Conservation (phyloP, 1,140 invertebrate genomes). For the Pachyrhynchus sulphureomaculatus region DNA sequence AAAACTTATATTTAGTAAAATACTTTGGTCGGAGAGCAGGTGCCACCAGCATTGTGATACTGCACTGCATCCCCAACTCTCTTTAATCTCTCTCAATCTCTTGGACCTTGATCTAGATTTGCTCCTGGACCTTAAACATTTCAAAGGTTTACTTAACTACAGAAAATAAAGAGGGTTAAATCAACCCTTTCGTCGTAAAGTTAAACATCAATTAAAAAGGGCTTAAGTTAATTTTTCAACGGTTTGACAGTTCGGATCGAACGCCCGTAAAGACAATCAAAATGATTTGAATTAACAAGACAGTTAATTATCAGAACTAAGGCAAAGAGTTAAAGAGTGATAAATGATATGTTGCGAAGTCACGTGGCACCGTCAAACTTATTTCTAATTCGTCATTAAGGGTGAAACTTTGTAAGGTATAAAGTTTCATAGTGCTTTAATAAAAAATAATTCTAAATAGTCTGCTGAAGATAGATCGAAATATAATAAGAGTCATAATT, state of each 20-base stretch:
- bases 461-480: no score
- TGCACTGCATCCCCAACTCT: slow-evolving; percentile 6
- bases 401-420: no score
- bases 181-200: not conserved
- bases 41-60: slow-evolving; percentile 1
- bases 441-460: no score
- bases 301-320: slow-evolving; percentile 23
- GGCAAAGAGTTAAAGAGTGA: slow-evolving; percentile 22
- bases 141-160: not conserved
- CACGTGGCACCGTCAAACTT: slow-evolving; percentile 6
- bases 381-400: no score
- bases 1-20: slow-evolving; percentile 14
- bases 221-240: slow-evolving; percentile 22
- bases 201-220: slow-evolving; percentile 26
- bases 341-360: slow-evolving; percentile 21
- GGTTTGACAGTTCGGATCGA: slow-evolving; percentile 18
- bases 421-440: no score
- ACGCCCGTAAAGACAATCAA: slow-evolving; percentile 21
- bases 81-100: no score
- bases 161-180: not conserved
- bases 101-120: no score
- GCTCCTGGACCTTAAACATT: no score
- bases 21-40: slow-evolving; percentile 12
- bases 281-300: slow-evolving; percentile 26
- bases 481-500: no score